Evolutionary conservation across 2,888 invertebrate genomes (phyloP).

Genomic region (Podotricha telesiphe): DNA sequence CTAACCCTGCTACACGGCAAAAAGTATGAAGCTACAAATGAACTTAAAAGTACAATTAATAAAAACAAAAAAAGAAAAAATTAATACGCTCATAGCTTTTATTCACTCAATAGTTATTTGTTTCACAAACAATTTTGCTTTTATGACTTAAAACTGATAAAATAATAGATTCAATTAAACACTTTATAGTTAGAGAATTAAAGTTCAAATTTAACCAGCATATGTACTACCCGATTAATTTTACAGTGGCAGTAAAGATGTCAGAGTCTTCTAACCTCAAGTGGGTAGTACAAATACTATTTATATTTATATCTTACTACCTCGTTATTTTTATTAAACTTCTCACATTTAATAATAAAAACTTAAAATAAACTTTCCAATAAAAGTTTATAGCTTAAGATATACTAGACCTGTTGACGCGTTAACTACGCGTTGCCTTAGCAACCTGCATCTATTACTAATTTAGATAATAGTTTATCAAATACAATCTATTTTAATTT

Average conservation of each 20-base stretch:
- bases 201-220: constrained; percentile 18
- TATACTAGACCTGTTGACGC: too few relatives aligned
- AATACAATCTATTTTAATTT: too few relatives aligned
- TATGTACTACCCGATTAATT: constrained; percentile 27
- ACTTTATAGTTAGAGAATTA: background rate
- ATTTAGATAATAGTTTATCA: too few relatives aligned
- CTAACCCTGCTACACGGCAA: too few relatives aligned
- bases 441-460: too few relatives aligned
- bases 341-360: background rate
- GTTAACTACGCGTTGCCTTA: too few relatives aligned
- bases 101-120: constrained; percentile 30
- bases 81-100: constrained; percentile 7
- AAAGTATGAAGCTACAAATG: too few relatives aligned
- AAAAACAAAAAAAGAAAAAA: background rate
- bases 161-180: background rate
- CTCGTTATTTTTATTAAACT: constrained; percentile 15
- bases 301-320: constrained; percentile 27
- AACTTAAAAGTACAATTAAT: too few relatives aligned
- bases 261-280: constrained; percentile 29
- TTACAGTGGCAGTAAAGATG: constrained; percentile 37
- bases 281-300: constrained; percentile 40
- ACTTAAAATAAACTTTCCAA: background rate
- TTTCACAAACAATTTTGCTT: constrained; percentile 39
- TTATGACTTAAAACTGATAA: constrained; percentile 23
- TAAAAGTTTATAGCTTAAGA: too few relatives aligned